phyloP scores from a whole-genome alignment of 2,888 invertebrate species.

The Sipha maydis region DNA sequence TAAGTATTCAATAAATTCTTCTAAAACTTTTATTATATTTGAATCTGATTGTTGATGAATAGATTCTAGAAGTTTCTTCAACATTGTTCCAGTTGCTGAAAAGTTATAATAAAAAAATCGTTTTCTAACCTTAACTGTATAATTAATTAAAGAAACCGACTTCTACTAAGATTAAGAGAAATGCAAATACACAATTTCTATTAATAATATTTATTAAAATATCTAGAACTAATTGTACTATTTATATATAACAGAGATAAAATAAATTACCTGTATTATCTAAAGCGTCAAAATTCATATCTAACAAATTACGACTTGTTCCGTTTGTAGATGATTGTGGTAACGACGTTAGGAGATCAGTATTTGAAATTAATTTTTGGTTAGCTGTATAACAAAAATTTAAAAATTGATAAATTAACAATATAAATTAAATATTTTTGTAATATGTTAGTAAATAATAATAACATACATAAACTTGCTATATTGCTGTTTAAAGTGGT shows the following conservation, averaged over 20 bases:
- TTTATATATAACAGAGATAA: not conserved
- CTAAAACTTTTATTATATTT: conserved; percentile 50
- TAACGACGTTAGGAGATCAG: conserved; percentile 61
- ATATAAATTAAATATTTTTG: not conserved
- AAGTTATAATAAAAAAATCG: conserved; percentile 53
- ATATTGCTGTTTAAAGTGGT: conserved; percentile 42
- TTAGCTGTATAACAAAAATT: conserved; percentile 29
- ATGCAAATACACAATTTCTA: not conserved
- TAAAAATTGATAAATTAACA: not conserved
- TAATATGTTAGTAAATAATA: not conserved
- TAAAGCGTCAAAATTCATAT: conserved; percentile 53
- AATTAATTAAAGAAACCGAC: conserved; percentile 23
- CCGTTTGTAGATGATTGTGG: conserved; percentile 53
- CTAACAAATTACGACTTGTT: conserved; percentile 49
- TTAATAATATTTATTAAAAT: not conserved
- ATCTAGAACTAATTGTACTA: not conserved
- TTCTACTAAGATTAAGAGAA: conserved; percentile 34
- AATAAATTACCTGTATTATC: conserved; percentile 55
- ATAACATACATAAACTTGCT: conserved; percentile 33
- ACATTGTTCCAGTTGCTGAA: conserved; percentile 48
- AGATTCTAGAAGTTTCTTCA: conserved; percentile 56
- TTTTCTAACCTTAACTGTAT: conserved; percentile 45
- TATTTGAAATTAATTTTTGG: conserved; percentile 49
- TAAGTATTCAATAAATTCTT: conserved; percentile 66
- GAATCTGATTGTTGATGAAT: conserved; percentile 51